phyloP scores from a whole-genome alignment of 2,888 invertebrate genomes.

The Lutraria lutraria region DNA sequence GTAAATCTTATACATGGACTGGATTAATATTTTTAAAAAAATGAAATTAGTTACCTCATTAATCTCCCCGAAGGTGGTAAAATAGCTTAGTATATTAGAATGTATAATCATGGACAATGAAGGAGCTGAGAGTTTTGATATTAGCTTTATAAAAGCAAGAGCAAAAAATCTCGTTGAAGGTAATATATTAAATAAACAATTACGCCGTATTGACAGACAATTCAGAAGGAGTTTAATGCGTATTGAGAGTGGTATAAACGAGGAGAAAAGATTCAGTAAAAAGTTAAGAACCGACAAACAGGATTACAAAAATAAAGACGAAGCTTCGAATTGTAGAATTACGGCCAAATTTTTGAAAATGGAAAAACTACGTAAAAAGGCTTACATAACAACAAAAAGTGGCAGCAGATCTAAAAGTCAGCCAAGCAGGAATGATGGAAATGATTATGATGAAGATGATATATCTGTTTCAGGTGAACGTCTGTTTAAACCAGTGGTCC shows the following conservation, averaged over 20 bases:
- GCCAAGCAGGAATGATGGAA: not conserved
- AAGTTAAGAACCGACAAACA: slow-evolving; percentile 25
- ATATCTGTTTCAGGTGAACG: slow-evolving; percentile 38
- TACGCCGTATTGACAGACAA: slow-evolving; percentile 40
- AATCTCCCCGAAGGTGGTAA: slow-evolving; percentile 40
- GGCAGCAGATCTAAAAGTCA: not conserved
- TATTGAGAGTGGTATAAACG: slow-evolving; percentile 35
- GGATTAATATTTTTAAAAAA: slow-evolving; percentile 28
- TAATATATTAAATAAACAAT: slow-evolving; percentile 43
- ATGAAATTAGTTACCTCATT: slow-evolving; percentile 20
- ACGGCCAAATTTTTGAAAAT: slow-evolving; percentile 32
- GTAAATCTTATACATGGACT: slow-evolving; percentile 4
- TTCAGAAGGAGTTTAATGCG: slow-evolving; percentile 20
- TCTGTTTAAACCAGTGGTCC: not conserved
- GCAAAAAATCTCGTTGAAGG: slow-evolving; percentile 55
- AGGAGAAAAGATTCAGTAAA: slow-evolving; percentile 41
- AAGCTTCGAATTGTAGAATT: not conserved
- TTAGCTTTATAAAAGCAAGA: slow-evolving; percentile 57
- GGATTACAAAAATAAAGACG: slow-evolving; percentile 19
- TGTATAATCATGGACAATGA: slow-evolving; percentile 45
- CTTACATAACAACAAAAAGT: not conserved
- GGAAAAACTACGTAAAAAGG: slow-evolving; percentile 26
- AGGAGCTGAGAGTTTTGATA: slow-evolving; percentile 48
- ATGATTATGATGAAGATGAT: slow-evolving; percentile 17
- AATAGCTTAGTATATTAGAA: slow-evolving; percentile 46